Conservation (phyloP, 2,888 invertebrate genomes). For the Malthinus flaveolus region DNA sequence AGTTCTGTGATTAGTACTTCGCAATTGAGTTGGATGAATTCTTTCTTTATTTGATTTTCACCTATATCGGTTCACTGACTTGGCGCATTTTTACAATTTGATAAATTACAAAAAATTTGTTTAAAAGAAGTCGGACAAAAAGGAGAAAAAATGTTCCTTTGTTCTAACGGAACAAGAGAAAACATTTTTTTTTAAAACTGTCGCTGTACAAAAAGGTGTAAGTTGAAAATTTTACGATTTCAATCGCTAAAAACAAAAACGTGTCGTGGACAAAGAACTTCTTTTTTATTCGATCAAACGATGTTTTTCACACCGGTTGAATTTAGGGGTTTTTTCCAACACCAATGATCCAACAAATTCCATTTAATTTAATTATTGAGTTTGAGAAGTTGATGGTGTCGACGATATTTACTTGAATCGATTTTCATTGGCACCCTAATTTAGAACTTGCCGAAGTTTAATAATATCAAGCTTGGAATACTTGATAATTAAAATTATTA, state of each 20-base stretch:
- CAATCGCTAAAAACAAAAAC: not conserved
- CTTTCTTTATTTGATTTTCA: conserved; percentile 25
- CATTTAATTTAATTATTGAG: too few species aligned
- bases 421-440: too few species aligned
- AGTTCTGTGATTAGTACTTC: conserved; percentile 27
- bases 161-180: not conserved
- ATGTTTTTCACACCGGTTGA: too few species aligned
- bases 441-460: too few species aligned
- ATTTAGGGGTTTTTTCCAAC: too few species aligned
- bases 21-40: conserved; percentile 16
- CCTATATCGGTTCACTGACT: conserved; percentile 19
- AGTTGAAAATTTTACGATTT: not conserved
- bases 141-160: not conserved
- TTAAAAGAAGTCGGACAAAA: not conserved
- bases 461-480: too few species aligned
- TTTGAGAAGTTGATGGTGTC: too few species aligned
- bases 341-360: too few species aligned
- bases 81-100: conserved; percentile 15
- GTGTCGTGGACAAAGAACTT: too few species aligned
- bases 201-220: not conserved
- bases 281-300: too few species aligned
- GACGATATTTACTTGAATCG: too few species aligned
- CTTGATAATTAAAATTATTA: too few species aligned
- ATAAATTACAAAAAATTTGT: conserved; percentile 7
- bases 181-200: not conserved